Percentiles rank a stretch among this genome's conserved stretches.
These are phyloP conservation scores for Drosophila helvetica DNA, from an alignment of 2,888 invertebrate species.

Conservation along the genomic window DNA sequence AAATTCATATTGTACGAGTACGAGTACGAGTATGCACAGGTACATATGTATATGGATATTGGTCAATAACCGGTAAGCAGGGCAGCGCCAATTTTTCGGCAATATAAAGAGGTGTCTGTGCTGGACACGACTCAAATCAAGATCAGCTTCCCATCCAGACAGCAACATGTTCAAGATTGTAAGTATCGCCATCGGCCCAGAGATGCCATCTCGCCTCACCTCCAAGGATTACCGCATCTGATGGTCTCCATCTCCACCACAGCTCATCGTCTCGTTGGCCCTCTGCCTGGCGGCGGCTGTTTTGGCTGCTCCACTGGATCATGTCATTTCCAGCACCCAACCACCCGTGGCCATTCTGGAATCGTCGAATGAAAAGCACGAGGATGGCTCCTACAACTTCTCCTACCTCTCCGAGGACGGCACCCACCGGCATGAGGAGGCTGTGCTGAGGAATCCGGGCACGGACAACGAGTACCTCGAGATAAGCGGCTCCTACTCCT, in stretches of 20 bases:
- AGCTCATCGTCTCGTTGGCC: constrained; percentile 52
- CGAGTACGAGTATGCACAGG: constrained; percentile 40
- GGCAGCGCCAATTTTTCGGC: constrained; percentile 50
- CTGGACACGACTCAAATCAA: constrained; percentile 48
- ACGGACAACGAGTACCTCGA: constrained; percentile 72
- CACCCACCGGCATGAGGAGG: constrained; percentile 78
- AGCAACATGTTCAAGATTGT: constrained; percentile 73
- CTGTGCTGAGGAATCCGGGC: constrained; percentile 77
- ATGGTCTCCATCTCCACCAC: neutral
- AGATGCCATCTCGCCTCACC: neutral
- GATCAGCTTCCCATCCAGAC: constrained; percentile 34
- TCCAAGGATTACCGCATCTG: constrained; percentile 29
- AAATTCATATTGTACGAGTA: constrained; percentile 37
- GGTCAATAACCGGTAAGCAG: constrained; percentile 68
- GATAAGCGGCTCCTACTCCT: constrained; percentile 81
- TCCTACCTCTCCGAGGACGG: constrained; percentile 81
- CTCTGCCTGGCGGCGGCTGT: constrained; percentile 50
- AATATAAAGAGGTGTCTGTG: constrained; percentile 57
- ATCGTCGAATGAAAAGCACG: constrained; percentile 71
- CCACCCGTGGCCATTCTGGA: constrained; percentile 76
- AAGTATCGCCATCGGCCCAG: constrained; percentile 47
- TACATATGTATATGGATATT: constrained; percentile 26
- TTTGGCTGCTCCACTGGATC: constrained; percentile 64
- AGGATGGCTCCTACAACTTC: constrained; percentile 82
- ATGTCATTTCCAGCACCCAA: constrained; percentile 8